Percentiles rank a stretch among this genome's conserved stretches.
Conservation (phyloP, 2,888 invertebrate species). For the Brassicogethes aeneus region DNA sequence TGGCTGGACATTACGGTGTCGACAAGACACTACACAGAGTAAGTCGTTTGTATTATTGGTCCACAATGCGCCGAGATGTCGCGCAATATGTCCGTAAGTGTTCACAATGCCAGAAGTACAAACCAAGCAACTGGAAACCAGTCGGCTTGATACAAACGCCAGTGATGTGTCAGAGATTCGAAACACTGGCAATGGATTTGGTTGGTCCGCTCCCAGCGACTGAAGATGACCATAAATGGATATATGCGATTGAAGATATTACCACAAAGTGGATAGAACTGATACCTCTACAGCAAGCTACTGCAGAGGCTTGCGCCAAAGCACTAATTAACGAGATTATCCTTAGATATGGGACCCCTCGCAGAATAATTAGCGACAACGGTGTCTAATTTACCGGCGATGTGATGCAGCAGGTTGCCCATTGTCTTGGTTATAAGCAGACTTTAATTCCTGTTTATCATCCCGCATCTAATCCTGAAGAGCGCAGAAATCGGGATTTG, state of each 20-base stretch:
- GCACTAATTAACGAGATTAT: conserved; percentile 22
- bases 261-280: too few relatives aligned
- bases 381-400: conserved; percentile 28
- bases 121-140: conserved; percentile 22
- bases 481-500: too few relatives aligned
- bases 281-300: too few relatives aligned
- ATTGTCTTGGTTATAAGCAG: conserved; percentile 24
- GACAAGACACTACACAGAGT: conserved; percentile 3
- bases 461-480: too few relatives aligned
- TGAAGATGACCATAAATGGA: conserved; percentile 16
- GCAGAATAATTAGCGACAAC: conserved; percentile 31
- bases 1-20: conserved; percentile 3
- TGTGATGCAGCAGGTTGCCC: conserved; percentile 28
- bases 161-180: too few relatives aligned
- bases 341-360: conserved; percentile 28
- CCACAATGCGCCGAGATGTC: too few relatives aligned
- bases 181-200: too few relatives aligned
- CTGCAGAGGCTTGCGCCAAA: too few relatives aligned
- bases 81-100: conserved; percentile 3
- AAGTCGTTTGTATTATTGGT: neutral
- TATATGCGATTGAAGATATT: conserved; percentile 22
- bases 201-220: too few relatives aligned
- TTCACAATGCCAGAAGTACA: conserved; percentile 3
- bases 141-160: conserved; percentile 25
- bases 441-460: conserved; percentile 19